These are phyloP conservation scores for Limosa lapponica DNA, from an alignment of 2,797 vertebrate genomes.

Conservation along the genomic window DNA sequence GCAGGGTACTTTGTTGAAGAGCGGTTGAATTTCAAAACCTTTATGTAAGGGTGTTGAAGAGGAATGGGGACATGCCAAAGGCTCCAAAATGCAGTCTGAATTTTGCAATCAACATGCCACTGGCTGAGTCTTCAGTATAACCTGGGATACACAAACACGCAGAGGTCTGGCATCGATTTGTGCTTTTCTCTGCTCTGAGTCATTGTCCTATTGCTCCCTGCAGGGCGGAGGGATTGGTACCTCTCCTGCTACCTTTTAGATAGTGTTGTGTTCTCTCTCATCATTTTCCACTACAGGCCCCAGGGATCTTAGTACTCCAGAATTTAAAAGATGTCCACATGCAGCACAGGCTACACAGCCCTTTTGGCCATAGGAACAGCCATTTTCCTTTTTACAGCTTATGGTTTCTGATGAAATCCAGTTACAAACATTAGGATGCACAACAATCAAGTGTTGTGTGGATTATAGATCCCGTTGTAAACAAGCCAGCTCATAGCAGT, in stretches of 20 bases:
- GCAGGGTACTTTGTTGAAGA: not conserved
- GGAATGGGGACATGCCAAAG: constrained; percentile 12
- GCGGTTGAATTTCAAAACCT: not conserved
- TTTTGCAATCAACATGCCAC: constrained; percentile 31
- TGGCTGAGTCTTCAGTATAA: not conserved
- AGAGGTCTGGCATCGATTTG: constrained; percentile 16
- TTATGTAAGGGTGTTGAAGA: not conserved
- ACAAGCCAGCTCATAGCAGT: constrained; percentile 44
- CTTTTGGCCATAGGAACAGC: constrained; percentile 14
- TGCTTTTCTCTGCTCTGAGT: not conserved
- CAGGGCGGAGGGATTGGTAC: not conserved
- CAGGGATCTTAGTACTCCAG: not conserved
- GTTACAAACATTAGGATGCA: constrained; percentile 59
- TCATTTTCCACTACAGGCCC: constrained; percentile 18
- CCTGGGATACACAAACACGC: not conserved
- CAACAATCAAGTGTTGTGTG: constrained; percentile 41
- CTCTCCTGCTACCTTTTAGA: constrained; percentile 39
- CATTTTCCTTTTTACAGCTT: constrained; percentile 53
- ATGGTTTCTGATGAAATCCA: constrained; percentile 55
- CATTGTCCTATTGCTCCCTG: not conserved
- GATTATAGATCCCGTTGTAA: constrained; percentile 63
- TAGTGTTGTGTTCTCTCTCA: constrained; percentile 29
- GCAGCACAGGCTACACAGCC: constrained; percentile 8
- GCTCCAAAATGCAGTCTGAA: constrained; percentile 14
- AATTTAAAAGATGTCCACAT: constrained; percentile 22